Conservation (phyloP, 2,797 vertebrate genomes). For the Hippopotamyrus pictus region DNA sequence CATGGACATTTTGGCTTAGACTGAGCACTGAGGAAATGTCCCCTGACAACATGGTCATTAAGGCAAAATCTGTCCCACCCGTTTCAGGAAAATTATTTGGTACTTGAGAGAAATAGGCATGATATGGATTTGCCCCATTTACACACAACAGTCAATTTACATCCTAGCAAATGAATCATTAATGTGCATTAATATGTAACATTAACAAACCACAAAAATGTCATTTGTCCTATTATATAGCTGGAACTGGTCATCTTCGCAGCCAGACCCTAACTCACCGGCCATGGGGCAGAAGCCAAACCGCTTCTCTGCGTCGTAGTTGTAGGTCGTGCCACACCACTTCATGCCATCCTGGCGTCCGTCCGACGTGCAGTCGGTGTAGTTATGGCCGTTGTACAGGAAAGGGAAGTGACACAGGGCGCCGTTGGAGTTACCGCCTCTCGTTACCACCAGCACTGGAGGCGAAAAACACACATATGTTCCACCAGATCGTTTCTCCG, state of each 20-base stretch:
- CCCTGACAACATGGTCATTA: background rate
- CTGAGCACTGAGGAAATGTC: background rate
- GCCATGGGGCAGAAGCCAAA: constrained; percentile 99
- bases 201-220: background rate
- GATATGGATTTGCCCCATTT: background rate
- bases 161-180: background rate
- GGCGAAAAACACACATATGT: background rate
- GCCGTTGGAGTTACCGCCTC: constrained; percentile 93
- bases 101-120: background rate
- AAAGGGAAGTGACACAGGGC: constrained; percentile 95
- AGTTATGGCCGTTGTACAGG: constrained; percentile 87
- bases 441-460: constrained; percentile 75
- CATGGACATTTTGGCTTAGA: background rate
- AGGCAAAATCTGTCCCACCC: background rate
- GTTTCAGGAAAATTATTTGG: background rate
- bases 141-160: background rate
- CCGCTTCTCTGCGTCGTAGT: constrained; percentile 83
- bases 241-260: background rate
- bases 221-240: background rate
- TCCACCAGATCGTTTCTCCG: background rate
- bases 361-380: constrained; percentile 90
- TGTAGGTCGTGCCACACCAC: constrained; percentile 89
- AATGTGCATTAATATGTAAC: background rate
- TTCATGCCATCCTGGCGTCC: constrained; percentile 94
- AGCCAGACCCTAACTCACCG: constrained; percentile 61